Evolutionary conservation across 2,113 vertebrate genomes (phyloP), one percentile per base, ranked within the genome.

Genomic region (Sterrhoptilus dennistouni): DNA sequence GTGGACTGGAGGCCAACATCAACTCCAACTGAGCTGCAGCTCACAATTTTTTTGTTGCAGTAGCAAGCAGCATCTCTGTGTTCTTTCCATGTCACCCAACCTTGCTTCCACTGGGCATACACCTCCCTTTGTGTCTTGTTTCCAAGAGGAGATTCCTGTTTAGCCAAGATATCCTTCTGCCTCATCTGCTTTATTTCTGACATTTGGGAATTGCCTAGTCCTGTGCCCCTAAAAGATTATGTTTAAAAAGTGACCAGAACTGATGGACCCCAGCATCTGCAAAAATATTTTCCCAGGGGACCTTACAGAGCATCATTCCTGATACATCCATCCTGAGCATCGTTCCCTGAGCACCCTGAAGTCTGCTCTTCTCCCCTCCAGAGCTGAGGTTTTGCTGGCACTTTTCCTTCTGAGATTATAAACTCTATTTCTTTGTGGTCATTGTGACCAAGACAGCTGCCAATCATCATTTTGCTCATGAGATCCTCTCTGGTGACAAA

Each of bases 21-120:
- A 35, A 42, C 11, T 35, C 20, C 11, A 31, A 2, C 4, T 27
- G 44, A 77, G 25, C 8, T 68, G 27, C 36, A 22, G 27, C 31
- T 35, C 31, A 57, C 1, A 0, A 6, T 36, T 21, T 36, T 35
- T 66, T 76, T 0, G 0, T 22, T 59, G 36, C 7, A 21, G 17
- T 27, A 25, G 17, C 21, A 66, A 59, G 8, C 4, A 76, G 7
- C 13, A 50, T 35, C 17, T 77, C 44, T 44, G 7, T 22, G 12
- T 25, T 77, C 14, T 52, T 86, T 50, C 33, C 18, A 15, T 33
- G 11, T 14, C 83, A 52, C 6, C 11, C 21, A 52, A 12, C 4
- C 17, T 44, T 60, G 6, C 14, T 36, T 59, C 33, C 36, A 68
- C 36, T 44, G 31, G 21, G 11, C 21, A 22, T 14, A 35, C 6